phyloP scores from a whole-genome alignment of 2,888 invertebrate species.

The Drosophila falleni region DNA sequence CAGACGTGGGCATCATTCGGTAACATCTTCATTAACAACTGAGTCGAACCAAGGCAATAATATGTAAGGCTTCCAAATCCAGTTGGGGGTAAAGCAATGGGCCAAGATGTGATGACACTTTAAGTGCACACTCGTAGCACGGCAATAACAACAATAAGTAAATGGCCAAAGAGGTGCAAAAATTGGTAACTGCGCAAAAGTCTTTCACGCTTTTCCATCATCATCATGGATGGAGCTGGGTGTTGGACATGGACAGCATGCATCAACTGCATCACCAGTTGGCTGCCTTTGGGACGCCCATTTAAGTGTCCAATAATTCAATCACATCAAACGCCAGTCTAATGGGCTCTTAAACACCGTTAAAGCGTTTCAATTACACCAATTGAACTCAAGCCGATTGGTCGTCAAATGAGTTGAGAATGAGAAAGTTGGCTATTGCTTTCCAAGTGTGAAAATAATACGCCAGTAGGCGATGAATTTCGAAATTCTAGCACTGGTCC shows the following conservation, averaged over 20 bases:
- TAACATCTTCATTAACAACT: constrained; percentile 76
- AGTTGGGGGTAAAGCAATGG: constrained; percentile 23
- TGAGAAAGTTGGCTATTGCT: constrained; percentile 63
- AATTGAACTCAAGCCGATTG: constrained; percentile 55
- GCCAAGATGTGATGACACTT: constrained; percentile 55
- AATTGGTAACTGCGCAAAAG: constrained; percentile 53
- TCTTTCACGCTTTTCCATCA: constrained; percentile 51
- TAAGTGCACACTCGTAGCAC: constrained; percentile 15
- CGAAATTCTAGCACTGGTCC: not conserved
- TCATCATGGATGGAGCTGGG: constrained; percentile 11
- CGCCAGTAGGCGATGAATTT: constrained; percentile 51
- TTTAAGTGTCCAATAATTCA: constrained; percentile 82
- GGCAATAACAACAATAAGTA: constrained; percentile 23
- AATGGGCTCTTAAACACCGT: constrained; percentile 71
- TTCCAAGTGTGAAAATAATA: constrained; percentile 6
- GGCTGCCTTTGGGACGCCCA: constrained; percentile 65
- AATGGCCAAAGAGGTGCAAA: constrained; percentile 47
- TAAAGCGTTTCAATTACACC: constrained; percentile 77
- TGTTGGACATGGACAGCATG: constrained; percentile 21
- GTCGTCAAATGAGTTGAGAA: constrained; percentile 34
- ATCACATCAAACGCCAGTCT: constrained; percentile 77
- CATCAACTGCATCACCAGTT: constrained; percentile 29
- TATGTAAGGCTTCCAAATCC: constrained; percentile 56
- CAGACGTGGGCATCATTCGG: constrained; percentile 44
- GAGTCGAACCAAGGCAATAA: constrained; percentile 36